Conservation (phyloP, 2,797 vertebrate species). For the Cossypha dichroa region DNA sequence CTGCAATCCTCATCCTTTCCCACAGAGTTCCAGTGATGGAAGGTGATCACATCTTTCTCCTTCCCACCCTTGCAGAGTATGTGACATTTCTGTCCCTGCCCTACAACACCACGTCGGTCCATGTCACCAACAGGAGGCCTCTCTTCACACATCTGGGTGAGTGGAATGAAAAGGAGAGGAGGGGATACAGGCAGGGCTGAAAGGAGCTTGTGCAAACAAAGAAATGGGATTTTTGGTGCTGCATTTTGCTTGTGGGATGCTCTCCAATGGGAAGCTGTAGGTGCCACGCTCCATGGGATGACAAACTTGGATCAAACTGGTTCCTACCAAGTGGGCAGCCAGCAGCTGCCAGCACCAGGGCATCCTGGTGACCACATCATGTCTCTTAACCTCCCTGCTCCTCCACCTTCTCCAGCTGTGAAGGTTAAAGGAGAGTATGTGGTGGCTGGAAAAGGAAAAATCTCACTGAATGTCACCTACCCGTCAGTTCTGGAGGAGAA, state of each 20-base stretch:
- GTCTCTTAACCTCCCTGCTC: background rate
- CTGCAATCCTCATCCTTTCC: background rate
- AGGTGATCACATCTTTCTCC: background rate
- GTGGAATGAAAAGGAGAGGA: background rate
- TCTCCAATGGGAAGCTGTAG: background rate
- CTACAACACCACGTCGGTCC: conserved; percentile 80
- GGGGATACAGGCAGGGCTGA: background rate
- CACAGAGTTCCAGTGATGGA: background rate
- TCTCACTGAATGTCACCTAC: conserved; percentile 80
- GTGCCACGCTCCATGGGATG: background rate
- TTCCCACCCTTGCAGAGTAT: conserved; percentile 81
- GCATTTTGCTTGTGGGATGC: background rate
- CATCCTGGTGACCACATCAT: background rate
- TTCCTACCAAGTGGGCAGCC: background rate
- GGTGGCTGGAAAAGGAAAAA: conserved; percentile 82
- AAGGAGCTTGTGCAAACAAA: background rate
- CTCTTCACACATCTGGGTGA: conserved; percentile 96
- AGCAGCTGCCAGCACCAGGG: background rate
- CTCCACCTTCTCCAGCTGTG: conserved; percentile 78
- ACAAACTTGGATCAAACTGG: background rate
- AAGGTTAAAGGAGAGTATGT: conserved; percentile 79
- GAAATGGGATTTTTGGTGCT: background rate
- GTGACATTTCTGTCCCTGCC: conserved; percentile 87
- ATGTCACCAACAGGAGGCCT: conserved; percentile 84
- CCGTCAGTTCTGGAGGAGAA: conserved; percentile 88